Conservation (phyloP, 37 sponge, comb jelly and placozoan genomes). For the Theonella swinhoei region DNA sequence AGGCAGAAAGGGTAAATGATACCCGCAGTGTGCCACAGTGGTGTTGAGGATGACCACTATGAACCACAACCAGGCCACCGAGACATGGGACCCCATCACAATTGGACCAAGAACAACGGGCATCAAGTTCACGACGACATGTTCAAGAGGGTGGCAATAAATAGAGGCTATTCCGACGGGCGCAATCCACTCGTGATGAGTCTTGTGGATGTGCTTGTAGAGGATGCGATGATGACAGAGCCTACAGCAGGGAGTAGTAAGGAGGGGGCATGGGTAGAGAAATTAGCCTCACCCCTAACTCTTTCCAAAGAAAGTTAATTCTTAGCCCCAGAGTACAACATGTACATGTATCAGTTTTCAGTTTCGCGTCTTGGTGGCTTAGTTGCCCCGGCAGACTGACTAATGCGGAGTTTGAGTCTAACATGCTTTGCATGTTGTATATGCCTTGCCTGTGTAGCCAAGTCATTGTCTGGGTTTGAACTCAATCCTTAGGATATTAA, state of each 20-base stretch:
- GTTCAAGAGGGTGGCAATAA: slow-evolving; percentile 91
- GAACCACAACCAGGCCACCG: slow-evolving; percentile 83
- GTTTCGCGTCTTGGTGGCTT: no score
- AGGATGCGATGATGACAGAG: slow-evolving; percentile 75
- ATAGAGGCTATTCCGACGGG: slow-evolving; percentile 73
- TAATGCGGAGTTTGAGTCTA: no score
- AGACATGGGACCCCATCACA: slow-evolving; percentile 74
- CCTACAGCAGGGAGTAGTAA: slow-evolving; percentile 35
- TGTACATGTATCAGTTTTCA: no score
- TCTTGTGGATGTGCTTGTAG: slow-evolving; percentile 94
- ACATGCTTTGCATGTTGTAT: no score
- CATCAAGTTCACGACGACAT: slow-evolving; percentile 60
- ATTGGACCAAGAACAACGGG: slow-evolving; percentile 69
- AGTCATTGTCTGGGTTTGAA: no score
- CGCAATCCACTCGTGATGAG: slow-evolving; percentile 93
- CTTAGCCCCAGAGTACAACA: no score
- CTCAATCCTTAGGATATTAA: no score
- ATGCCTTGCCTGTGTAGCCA: no score
- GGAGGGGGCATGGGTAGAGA: not conserved
- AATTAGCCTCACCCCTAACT: no score
- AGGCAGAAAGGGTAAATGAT: slow-evolving; percentile 91
- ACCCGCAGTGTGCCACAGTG: slow-evolving; percentile 83
- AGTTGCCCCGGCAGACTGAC: no score
- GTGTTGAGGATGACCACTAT: slow-evolving; percentile 61
- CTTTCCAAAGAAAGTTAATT: no score